A percentile compares a stretch with the other conserved stretches of the same genome.
These are phyloP conservation scores for Ennomos quercinarius DNA, from an alignment of 2,888 invertebrate species.

Conservation along the genomic window DNA sequence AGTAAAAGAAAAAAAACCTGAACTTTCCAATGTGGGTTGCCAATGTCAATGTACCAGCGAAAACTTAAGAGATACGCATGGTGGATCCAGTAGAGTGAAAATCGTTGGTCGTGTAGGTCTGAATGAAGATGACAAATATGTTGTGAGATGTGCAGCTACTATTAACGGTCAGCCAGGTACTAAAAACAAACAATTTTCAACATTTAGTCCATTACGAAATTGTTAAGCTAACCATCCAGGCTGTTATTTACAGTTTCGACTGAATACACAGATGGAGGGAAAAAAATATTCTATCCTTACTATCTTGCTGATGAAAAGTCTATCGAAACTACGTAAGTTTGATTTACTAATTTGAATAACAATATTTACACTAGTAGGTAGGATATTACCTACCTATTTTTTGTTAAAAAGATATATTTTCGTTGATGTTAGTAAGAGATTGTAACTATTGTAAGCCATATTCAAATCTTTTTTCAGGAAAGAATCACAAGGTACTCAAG, in stretches of 20 bases:
- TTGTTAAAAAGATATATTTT: too few species aligned
- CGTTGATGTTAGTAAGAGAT: too few species aligned
- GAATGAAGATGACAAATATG: slow-evolving; percentile 63
- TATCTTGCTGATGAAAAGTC: not conserved
- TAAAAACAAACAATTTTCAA: not conserved
- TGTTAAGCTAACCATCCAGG: too few species aligned
- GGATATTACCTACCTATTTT: too few species aligned
- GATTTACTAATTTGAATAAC: not conserved
- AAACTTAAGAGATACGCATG: slow-evolving; percentile 1
- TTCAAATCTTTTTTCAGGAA: slow-evolving; percentile 38
- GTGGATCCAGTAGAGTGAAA: slow-evolving; percentile 55
- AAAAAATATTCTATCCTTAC: not conserved
- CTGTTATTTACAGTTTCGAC: slow-evolving; percentile 21
- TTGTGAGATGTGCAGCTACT: slow-evolving; percentile 68
- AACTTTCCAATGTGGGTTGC: slow-evolving; percentile 14
- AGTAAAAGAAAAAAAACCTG: slow-evolving; percentile 39
- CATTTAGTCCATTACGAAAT: too few species aligned
- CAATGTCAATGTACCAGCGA: slow-evolving; percentile 7
- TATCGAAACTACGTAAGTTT: not conserved
- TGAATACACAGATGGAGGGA: not conserved
- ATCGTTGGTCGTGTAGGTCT: slow-evolving; percentile 69
- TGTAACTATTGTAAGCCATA: too few species aligned
- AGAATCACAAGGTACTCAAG: slow-evolving; percentile 67
- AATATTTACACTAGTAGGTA: too few species aligned
- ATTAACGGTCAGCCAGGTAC: slow-evolving; percentile 65